These are phyloP conservation scores for Rallus crepitans DNA, from an alignment of 2,797 vertebrate genomes.

Conservation along the genomic window DNA sequence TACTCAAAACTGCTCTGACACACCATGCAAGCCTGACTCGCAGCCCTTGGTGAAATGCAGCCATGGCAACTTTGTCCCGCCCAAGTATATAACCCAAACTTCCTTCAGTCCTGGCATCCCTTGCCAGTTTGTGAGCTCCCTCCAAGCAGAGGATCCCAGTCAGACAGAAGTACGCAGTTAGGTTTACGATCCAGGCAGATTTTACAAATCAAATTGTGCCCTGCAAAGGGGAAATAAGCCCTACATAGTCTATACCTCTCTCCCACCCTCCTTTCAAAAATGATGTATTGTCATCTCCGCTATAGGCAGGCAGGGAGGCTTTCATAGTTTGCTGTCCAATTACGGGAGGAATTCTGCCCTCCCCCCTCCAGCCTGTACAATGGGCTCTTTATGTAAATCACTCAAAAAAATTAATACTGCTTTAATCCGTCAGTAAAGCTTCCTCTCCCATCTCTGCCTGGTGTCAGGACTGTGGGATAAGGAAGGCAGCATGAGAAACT, in stretches of 20 bases:
- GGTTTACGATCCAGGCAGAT: background rate
- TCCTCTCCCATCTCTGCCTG: slow-evolving; percentile 9
- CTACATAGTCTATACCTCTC: background rate
- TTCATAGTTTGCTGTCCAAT: slow-evolving; percentile 60
- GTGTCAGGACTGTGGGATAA: background rate
- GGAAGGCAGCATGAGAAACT: slow-evolving; percentile 1
- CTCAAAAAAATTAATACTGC: slow-evolving; percentile 67
- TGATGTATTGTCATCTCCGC: background rate
- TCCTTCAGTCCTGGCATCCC: background rate
- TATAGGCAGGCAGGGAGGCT: slow-evolving; percentile 35
- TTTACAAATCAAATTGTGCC: background rate
- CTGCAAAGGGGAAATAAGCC: background rate
- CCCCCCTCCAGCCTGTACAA: slow-evolving; percentile 58
- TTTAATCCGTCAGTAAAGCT: slow-evolving; percentile 33
- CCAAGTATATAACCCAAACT: background rate
- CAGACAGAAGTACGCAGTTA: background rate
- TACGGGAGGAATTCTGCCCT: slow-evolving; percentile 55
- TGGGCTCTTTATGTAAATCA: slow-evolving; percentile 76
- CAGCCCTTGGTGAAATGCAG: background rate
- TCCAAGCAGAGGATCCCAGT: background rate
- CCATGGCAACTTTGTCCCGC: background rate
- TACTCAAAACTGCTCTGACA: background rate
- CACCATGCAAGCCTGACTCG: accelerated
- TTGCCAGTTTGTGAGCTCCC: background rate
- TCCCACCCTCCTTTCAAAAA: slow-evolving; percentile 34